phyloP scores from a whole-genome alignment of 2,797 vertebrate species.

The Eptatretus atami region DNA sequence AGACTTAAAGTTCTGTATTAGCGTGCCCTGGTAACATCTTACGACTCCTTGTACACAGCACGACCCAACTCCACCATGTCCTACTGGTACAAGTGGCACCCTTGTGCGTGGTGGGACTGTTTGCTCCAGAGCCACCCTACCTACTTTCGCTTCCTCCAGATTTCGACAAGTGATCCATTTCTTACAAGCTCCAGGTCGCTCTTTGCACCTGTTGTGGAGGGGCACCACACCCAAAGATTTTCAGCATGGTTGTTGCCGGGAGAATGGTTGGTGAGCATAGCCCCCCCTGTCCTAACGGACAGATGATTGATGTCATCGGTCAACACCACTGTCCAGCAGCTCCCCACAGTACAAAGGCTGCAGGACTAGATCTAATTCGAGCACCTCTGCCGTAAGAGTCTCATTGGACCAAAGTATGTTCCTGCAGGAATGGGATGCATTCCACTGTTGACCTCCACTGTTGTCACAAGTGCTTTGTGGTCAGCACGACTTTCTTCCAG shows the following conservation, averaged over 20 bases:
- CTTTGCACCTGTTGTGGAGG: background rate
- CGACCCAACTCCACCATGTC: too few relatives aligned
- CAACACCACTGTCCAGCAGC: slow-evolving; percentile 12
- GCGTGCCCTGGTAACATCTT: too few relatives aligned
- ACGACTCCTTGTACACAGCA: too few relatives aligned
- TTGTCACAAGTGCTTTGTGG: too few relatives aligned
- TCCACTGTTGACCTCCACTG: slow-evolving; percentile 26
- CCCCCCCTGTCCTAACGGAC: too few relatives aligned
- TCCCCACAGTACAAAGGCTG: slow-evolving; percentile 69
- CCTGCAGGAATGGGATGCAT: slow-evolving; percentile 31
- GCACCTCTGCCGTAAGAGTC: slow-evolving; percentile 77
- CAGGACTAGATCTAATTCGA: slow-evolving; percentile 63
- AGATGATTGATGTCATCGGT: background rate
- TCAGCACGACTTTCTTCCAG: too few relatives aligned
- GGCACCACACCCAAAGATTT: background rate
- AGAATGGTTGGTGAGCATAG: too few relatives aligned
- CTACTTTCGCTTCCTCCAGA: background rate
- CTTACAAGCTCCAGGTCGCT: background rate
- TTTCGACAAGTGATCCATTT: background rate
- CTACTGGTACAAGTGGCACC: too few relatives aligned
- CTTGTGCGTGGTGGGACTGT: too few relatives aligned
- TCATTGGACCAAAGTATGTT: slow-evolving; percentile 95
- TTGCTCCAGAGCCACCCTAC: background rate
- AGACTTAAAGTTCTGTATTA: too few relatives aligned
- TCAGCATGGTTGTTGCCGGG: background rate